A percentile compares a stretch with the other conserved stretches of the same genome.
Evolutionary conservation across 2,797 vertebrate genomes (phyloP).

Genomic region (Platyrinchus mystaceus): DNA sequence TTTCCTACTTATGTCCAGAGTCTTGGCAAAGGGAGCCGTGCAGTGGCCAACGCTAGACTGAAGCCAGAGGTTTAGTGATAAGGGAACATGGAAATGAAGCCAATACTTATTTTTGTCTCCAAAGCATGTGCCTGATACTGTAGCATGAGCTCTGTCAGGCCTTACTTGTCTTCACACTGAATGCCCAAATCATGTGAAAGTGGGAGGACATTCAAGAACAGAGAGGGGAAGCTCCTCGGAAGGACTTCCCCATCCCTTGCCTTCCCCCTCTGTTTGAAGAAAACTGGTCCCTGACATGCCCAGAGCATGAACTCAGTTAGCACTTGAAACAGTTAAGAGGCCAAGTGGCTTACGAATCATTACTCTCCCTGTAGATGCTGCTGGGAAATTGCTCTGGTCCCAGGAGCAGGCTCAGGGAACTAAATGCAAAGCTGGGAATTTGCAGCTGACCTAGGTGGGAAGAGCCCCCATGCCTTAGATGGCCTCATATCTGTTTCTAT

Average conservation of each 20-base stretch:
- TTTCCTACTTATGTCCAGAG: background rate
- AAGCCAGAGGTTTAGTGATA: conserved; percentile 3
- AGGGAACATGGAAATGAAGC: background rate
- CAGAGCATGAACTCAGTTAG: background rate
- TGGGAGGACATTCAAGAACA: background rate
- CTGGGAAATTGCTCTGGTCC: background rate
- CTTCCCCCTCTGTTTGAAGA: background rate
- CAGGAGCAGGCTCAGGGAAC: background rate
- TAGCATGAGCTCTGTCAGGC: conserved; percentile 1
- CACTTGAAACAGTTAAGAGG: background rate
- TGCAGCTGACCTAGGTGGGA: background rate
- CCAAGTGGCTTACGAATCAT: accelerated
- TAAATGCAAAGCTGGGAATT: background rate
- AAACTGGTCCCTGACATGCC: background rate
- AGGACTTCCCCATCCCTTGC: background rate
- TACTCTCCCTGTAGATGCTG: background rate
- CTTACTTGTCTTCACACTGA: background rate
- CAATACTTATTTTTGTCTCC: conserved; percentile 45
- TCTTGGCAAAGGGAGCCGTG: background rate
- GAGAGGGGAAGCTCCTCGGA: background rate
- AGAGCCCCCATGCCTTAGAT: background rate
- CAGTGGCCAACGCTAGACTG: background rate
- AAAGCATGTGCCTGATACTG: background rate
- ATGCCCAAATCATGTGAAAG: background rate
- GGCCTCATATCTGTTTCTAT: background rate